Conservation (phyloP, 2,113 vertebrate species). For the Zonotrichia leucophrys region DNA sequence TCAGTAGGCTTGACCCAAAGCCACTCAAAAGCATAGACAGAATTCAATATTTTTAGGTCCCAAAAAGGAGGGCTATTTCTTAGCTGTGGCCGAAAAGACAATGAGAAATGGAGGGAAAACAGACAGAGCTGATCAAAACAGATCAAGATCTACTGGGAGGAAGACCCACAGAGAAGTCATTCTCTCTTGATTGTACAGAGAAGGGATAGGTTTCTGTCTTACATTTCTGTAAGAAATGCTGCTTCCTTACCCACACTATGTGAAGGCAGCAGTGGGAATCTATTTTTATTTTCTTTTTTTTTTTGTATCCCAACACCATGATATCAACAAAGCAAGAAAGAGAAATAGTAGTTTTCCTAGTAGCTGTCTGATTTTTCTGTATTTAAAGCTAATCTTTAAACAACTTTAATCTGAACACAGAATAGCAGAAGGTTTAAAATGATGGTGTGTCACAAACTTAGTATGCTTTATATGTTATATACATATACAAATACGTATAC, state of each 20-base stretch:
- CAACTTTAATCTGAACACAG: neutral
- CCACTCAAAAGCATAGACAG: neutral
- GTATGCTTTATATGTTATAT: neutral
- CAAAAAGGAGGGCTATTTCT: neutral
- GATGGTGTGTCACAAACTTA: neutral
- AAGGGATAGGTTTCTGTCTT: neutral
- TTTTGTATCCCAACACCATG: neutral
- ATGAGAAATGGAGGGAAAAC: neutral
- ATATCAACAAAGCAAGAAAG: neutral
- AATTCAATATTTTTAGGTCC: neutral
- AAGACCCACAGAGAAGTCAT: neutral
- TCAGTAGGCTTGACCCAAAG: neutral
- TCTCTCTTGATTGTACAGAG: neutral
- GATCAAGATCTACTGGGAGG: neutral
- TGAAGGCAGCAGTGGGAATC: neutral
- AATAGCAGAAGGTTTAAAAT: neutral
- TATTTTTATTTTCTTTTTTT: neutral
- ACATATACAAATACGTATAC: accelerated
- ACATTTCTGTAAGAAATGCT: neutral
- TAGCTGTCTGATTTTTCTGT: neutral
- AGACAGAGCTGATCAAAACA: neutral
- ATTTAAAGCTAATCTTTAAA: neutral
- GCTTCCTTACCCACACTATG: neutral
- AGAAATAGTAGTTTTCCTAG: neutral
- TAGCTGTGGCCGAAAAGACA: neutral